Evolutionary conservation across 2,797 vertebrate species (phyloP).

Genomic region (Aselliscus stoliczkanus): DNA sequence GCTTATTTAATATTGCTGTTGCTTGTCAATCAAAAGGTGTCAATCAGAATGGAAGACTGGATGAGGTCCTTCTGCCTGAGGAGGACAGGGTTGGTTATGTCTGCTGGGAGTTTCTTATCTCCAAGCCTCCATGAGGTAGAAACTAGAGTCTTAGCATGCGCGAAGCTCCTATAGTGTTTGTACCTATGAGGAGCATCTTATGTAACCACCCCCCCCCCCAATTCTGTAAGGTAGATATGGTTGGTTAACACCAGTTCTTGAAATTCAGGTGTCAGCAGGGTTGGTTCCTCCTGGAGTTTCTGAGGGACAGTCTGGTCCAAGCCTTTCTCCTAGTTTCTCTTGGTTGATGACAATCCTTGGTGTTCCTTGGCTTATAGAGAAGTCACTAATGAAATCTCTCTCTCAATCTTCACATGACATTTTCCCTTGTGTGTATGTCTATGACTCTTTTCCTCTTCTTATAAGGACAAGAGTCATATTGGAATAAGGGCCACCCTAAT

Average conservation of each 20-base stretch:
- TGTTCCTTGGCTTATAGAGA: background rate
- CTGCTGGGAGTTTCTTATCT: background rate
- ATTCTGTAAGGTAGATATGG: background rate
- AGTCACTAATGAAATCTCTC: fast-evolving
- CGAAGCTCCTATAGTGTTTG: background rate
- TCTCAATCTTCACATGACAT: background rate
- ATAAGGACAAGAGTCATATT: background rate
- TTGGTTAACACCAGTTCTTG: background rate
- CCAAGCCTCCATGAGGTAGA: background rate
- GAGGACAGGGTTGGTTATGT: background rate
- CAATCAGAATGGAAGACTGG: background rate
- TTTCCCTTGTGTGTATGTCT: background rate
- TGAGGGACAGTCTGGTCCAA: background rate
- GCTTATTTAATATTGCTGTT: background rate
- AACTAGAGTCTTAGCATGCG: background rate
- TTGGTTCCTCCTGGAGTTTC: background rate
- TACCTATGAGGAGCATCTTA: background rate
- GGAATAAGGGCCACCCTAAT: background rate
- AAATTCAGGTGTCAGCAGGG: background rate
- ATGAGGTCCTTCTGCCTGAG: background rate
- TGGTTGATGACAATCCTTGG: background rate
- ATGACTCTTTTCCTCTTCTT: background rate
- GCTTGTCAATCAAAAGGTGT: background rate
- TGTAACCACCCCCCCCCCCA: background rate
- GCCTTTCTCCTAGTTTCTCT: background rate